Evolutionary conservation across 2,797 vertebrate species (phyloP).

Genomic region (Enteromius argenteus): DNA sequence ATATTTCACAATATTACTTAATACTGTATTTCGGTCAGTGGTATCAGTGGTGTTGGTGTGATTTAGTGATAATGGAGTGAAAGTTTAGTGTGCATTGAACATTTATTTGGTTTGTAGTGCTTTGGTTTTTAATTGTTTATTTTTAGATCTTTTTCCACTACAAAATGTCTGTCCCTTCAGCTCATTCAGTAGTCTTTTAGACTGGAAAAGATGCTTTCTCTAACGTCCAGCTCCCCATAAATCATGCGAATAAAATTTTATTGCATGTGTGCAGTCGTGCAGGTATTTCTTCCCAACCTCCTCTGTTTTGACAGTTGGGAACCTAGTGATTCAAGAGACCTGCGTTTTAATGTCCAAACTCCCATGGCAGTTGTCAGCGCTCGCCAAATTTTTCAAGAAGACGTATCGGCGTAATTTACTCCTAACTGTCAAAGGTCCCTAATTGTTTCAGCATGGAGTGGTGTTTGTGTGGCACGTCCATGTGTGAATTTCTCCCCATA

Average conservation of each 20-base stretch:
- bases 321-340: slow-evolving; percentile 61
- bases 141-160: slow-evolving; percentile 18
- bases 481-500: slow-evolving; percentile 48
- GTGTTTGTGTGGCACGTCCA: slow-evolving; percentile 60
- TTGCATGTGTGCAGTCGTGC: slow-evolving; percentile 52
- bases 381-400: slow-evolving; percentile 62
- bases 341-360: slow-evolving; percentile 64
- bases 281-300: slow-evolving; percentile 54
- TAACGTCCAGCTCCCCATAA: slow-evolving; percentile 40
- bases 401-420: slow-evolving; percentile 61
- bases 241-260: slow-evolving; percentile 55
- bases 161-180: slow-evolving; percentile 31
- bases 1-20: neutral
- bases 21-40: neutral
- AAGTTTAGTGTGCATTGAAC: neutral
- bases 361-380: slow-evolving; percentile 54
- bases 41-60: neutral
- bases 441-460: slow-evolving; percentile 69
- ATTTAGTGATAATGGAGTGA: neutral
- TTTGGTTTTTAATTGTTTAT: slow-evolving; percentile 3
- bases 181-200: slow-evolving; percentile 44
- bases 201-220: slow-evolving; percentile 51
- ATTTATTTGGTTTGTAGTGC: neutral
- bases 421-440: slow-evolving; percentile 59
- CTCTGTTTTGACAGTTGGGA: slow-evolving; percentile 59